Evolutionary conservation across 1,140 invertebrate species (phyloP).

Genomic region (Teleopsis dalmanni): DNA sequence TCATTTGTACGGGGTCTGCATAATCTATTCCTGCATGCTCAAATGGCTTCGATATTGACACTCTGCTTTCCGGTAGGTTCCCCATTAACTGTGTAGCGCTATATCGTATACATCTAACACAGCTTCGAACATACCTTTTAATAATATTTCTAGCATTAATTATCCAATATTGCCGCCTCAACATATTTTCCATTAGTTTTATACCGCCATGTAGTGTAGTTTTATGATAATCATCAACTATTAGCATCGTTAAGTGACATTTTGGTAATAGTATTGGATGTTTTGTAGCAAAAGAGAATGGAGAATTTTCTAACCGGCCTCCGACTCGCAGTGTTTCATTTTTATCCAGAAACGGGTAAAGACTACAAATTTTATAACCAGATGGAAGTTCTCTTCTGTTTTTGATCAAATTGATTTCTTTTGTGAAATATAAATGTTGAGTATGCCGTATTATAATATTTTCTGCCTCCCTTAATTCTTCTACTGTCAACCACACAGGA

Average conservation of each 20-base stretch:
- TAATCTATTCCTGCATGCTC: background rate
- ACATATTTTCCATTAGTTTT: too few relatives aligned
- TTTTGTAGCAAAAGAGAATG: conserved; percentile 10
- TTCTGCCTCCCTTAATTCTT: conserved; percentile 2
- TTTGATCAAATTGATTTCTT: conserved; percentile 3
- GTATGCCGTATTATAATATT: background rate
- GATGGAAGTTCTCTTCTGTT: background rate
- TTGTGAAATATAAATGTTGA: conserved; percentile 4
- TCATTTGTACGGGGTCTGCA: background rate
- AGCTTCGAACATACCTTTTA: too few relatives aligned
- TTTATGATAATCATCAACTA: conserved; percentile 23
- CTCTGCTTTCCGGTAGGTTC: background rate
- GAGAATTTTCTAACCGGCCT: conserved; percentile 16
- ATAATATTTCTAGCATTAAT: too few relatives aligned
- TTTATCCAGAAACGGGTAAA: conserved; percentile 20
- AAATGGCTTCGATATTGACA: background rate
- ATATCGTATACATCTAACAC: too few relatives aligned
- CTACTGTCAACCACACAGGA: background rate
- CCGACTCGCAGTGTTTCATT: conserved; percentile 21
- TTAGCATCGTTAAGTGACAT: conserved; percentile 15
- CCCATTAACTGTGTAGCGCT: background rate
- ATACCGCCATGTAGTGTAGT: conserved; percentile 21
- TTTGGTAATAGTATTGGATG: conserved; percentile 17
- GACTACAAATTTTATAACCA: background rate
- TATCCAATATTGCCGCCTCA: too few relatives aligned